Percentiles rank a stretch among this genome's conserved stretches.
Evolutionary conservation across 2,888 invertebrate species (phyloP).

Genomic region (Pristionchus fissidentatus): DNA sequence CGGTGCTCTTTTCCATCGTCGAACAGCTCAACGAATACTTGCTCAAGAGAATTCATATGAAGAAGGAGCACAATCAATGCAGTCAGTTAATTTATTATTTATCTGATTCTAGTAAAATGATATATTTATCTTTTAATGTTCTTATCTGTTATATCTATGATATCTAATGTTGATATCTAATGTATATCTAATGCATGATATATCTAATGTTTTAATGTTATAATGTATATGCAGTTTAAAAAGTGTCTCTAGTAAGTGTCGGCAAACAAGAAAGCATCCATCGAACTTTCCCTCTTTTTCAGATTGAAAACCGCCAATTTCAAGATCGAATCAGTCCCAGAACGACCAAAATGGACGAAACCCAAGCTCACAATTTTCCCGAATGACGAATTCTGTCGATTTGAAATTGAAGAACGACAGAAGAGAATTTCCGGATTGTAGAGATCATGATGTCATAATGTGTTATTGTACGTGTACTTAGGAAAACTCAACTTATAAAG

Average conservation of each 20-base stretch:
- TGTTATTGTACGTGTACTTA: too few relatives aligned
- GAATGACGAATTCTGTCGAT: neutral
- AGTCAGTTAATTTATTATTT: neutral
- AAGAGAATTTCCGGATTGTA: neutral
- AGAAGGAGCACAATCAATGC: conserved; percentile 11
- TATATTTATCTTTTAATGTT: neutral
- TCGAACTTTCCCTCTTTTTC: too few relatives aligned
- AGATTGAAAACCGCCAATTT: conserved; percentile 6
- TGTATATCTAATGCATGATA: too few relatives aligned
- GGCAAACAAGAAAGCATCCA: too few relatives aligned
- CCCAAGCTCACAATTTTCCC: neutral
- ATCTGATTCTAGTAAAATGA: neutral
- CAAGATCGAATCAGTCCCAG: neutral
- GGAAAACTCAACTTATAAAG: too few relatives aligned
- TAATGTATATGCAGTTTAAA: too few relatives aligned
- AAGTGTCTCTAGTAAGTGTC: too few relatives aligned
- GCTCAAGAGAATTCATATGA: neutral
- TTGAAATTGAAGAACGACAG: neutral
- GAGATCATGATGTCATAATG: too few relatives aligned
- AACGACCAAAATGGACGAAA: neutral
- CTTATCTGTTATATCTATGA: neutral
- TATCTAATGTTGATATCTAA: too few relatives aligned
- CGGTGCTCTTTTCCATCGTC: neutral
- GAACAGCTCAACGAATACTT: neutral
- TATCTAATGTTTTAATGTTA: too few relatives aligned